Conservation (phyloP, 2,113 vertebrate species). For the Bubo bubo region DNA sequence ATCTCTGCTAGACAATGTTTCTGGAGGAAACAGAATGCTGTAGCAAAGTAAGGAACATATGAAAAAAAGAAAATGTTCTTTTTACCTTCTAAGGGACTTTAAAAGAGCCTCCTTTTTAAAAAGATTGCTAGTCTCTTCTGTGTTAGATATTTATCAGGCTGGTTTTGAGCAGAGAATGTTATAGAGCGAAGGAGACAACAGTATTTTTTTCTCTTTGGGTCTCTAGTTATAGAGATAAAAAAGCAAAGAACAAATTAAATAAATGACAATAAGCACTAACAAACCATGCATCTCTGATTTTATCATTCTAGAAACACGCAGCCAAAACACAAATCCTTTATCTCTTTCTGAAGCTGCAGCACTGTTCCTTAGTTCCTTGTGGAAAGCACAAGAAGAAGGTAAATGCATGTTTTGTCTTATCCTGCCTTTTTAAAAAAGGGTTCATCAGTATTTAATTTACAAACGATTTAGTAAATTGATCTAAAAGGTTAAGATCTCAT, state of each 20-base stretch:
- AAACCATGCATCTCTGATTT: neutral
- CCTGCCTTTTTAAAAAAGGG: neutral
- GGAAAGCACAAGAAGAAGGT: conserved; percentile 83
- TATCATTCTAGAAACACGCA: conserved; percentile 83
- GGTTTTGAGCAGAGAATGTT: neutral
- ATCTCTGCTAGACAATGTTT: neutral
- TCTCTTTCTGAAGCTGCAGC: conserved; percentile 82
- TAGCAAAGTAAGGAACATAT: neutral
- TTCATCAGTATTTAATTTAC: neutral
- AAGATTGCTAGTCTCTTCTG: neutral
- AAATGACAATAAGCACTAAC: neutral
- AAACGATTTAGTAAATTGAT: neutral
- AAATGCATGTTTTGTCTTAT: neutral
- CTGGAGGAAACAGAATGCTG: neutral
- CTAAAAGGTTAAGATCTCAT: neutral
- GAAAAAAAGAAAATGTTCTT: neutral
- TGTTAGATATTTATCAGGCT: neutral
- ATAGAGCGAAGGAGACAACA: neutral
- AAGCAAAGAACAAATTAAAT: neutral
- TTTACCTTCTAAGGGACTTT: neutral
- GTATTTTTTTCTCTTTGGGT: neutral
- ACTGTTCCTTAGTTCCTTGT: conserved; percentile 80
- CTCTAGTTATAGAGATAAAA: neutral
- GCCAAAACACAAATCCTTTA: conserved; percentile 80
- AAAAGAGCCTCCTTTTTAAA: neutral